These are phyloP conservation scores for Antedon mediterranea DNA, from an alignment of 53 echinoderm and acorn worm species.

Conservation along the genomic window DNA sequence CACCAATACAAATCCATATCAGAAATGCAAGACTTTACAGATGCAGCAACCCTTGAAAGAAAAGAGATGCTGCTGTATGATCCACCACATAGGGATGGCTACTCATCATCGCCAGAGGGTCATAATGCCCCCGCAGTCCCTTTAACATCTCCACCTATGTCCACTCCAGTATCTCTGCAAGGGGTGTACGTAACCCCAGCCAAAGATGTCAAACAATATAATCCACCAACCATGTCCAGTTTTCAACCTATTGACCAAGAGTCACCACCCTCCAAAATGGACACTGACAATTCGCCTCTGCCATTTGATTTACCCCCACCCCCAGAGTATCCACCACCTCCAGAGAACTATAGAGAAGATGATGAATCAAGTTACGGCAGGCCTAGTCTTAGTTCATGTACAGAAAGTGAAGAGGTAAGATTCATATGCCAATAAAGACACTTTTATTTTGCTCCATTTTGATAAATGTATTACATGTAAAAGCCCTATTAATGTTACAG, in stretches of 20 bases:
- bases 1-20: not conserved
- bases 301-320: not conserved
- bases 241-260: not conserved
- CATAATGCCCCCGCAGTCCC: not conserved
- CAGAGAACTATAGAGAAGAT: not conserved
- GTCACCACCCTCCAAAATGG: not conserved
- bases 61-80: not conserved
- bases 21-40: not conserved
- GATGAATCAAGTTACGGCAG: not conserved
- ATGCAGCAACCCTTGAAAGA: not conserved
- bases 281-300: not conserved
- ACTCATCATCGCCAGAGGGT: not conserved
- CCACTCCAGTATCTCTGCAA: not conserved
- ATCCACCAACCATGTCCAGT: not conserved
- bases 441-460: too few relatives aligned
- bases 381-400: not conserved
- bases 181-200: not conserved
- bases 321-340: not conserved
- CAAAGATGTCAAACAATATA: not conserved
- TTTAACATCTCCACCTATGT: not conserved
- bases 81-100: not conserved
- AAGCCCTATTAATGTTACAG: too few relatives aligned
- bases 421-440: too few relatives aligned
- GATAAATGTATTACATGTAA: too few relatives aligned
- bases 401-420: not conserved